Conservation (phyloP, 2,113 vertebrate genomes). For the Mesoclemmys tuberculata region DNA sequence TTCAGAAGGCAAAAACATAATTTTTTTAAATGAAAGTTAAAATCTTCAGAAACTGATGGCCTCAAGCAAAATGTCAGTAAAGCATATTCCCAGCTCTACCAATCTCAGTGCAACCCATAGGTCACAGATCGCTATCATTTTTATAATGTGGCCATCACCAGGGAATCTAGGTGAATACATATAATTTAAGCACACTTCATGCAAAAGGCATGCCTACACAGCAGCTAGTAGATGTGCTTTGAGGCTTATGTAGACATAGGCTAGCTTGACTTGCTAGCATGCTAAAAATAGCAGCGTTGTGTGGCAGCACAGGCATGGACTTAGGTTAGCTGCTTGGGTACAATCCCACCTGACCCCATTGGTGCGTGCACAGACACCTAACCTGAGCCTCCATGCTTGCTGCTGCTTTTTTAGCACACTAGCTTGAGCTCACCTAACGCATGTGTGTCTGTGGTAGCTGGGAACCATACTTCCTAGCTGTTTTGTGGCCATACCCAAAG, state of each 20-base stretch:
- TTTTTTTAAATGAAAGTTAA: constrained; percentile 22
- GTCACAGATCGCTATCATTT: not conserved
- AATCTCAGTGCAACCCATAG: not conserved
- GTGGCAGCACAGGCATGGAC: too few species aligned
- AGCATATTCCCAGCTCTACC: not conserved
- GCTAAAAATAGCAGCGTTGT: not conserved
- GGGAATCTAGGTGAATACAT: not conserved
- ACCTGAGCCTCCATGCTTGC: not conserved
- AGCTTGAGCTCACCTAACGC: not conserved
- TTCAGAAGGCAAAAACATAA: constrained; percentile 58
- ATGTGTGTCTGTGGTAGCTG: not conserved
- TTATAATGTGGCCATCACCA: constrained; percentile 43
- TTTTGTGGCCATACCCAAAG: not conserved
- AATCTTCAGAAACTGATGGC: constrained; percentile 23
- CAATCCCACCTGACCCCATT: not conserved
- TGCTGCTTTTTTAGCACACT: not conserved
- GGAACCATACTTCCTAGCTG: not conserved
- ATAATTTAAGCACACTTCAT: not conserved
- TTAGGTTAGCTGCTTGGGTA: not conserved
- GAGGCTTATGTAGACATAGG: not conserved
- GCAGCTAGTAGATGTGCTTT: not conserved
- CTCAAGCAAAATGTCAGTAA: constrained; percentile 15
- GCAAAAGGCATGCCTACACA: not conserved
- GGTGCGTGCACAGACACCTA: not conserved
- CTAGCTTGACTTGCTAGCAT: not conserved